Evolutionary conservation across 1,140 invertebrate species (phyloP).

Genomic region (Bathynomus jamesi): DNA sequence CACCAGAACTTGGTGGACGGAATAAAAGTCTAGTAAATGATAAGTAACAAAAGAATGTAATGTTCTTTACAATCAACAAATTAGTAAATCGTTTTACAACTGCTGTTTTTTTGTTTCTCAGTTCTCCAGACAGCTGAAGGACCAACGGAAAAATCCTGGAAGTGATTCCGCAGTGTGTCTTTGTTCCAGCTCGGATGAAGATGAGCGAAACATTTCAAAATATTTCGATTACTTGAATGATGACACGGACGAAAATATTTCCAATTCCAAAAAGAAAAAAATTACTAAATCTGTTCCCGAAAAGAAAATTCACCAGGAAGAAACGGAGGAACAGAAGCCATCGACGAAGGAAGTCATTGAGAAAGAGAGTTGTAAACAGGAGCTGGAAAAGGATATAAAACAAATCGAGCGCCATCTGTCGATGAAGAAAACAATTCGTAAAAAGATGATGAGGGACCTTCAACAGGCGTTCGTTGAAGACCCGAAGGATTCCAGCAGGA

Average conservation of each 20-base stretch:
- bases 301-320: conserved; percentile 34
- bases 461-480: conserved; percentile 65
- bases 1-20: too few relatives aligned
- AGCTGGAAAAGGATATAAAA: conserved; percentile 57
- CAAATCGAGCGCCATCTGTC: conserved; percentile 69
- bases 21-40: too few relatives aligned
- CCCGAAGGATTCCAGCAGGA: conserved; percentile 60
- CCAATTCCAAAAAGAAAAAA: conserved; percentile 42
- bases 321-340: conserved; percentile 11
- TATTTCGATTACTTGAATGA: conserved; percentile 37
- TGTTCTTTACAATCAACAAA: too few relatives aligned
- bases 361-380: conserved; percentile 18
- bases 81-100: too few relatives aligned
- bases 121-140: conserved; percentile 11
- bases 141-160: conserved; percentile 39
- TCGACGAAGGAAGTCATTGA: conserved; percentile 12
- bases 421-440: conserved; percentile 78
- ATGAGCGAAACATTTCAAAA: conserved; percentile 39
- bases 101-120: neutral
- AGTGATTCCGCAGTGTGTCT: conserved; percentile 50
- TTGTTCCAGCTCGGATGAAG: conserved; percentile 50
- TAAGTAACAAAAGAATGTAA: too few relatives aligned
- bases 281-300: conserved; percentile 50
- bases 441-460: conserved; percentile 74
- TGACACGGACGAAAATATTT: conserved; percentile 47